Evolutionary conservation across 2,888 invertebrate species (phyloP).

Genomic region (Empis livida): DNA sequence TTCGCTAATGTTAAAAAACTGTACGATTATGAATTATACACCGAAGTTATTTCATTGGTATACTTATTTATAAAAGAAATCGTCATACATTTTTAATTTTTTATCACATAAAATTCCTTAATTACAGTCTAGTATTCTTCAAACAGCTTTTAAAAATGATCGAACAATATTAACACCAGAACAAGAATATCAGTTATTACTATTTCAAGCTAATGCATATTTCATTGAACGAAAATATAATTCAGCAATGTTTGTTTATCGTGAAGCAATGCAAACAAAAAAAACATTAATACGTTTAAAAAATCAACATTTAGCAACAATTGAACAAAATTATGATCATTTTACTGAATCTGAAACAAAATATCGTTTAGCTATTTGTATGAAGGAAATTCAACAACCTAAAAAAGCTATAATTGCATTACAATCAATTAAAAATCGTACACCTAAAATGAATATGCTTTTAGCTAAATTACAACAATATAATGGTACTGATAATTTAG

Average conservation of each 20-base stretch:
- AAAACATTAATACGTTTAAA: conserved; percentile 26
- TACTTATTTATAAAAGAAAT: conserved; percentile 12
- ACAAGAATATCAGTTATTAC: conserved; percentile 53
- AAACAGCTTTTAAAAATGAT: conserved; percentile 52
- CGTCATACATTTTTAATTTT: not conserved
- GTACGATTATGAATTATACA: conserved; percentile 56
- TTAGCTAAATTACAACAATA: conserved; percentile 59
- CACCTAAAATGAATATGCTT: conserved; percentile 62
- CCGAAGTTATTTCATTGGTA: conserved; percentile 58
- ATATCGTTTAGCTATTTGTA: conserved; percentile 57
- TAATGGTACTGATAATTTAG: conserved; percentile 48
- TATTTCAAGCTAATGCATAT: conserved; percentile 55
- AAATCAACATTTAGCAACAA: conserved; percentile 18
- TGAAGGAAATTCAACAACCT: conserved; percentile 49
- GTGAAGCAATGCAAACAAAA: conserved; percentile 42
- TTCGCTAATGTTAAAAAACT: conserved; percentile 55
- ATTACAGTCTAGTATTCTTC: conserved; percentile 50
- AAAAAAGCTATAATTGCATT: conserved; percentile 39
- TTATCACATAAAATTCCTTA: not conserved
- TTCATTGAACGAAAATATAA: conserved; percentile 51
- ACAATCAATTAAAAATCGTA: conserved; percentile 43
- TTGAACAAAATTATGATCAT: conserved; percentile 24
- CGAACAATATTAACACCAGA: conserved; percentile 36
- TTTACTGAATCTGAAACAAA: conserved; percentile 52
- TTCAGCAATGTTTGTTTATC: conserved; percentile 40